Base-by-base conservation (phyloP, 2,113 vertebrate genomes). In the Chloropsis hardwickii region DNA sequence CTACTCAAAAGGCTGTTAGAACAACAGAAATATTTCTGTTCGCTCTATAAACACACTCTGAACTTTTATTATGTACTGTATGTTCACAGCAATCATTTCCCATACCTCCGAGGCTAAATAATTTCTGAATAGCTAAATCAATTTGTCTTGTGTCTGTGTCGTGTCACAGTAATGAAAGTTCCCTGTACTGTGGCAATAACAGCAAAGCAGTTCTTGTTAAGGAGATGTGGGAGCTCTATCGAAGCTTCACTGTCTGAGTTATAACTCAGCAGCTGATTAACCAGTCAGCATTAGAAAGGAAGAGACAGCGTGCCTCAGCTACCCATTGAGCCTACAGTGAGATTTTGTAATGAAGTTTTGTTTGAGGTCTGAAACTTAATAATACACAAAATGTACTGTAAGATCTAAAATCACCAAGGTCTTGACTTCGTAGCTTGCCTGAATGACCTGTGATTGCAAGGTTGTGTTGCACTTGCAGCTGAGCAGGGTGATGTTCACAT, bases 391-490 rank as follows among this genome's bases (percentile, higher is more conserved):
- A 94, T 90, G 80, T 95, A 93, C 92, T 88, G 88, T 50, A 94
- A 95, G 76, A 92, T 94, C 90, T 74, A 81, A 95, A 95, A 96
- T 93, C 90, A 95, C 90, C 92, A 96, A 83, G 93, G 95, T 94
- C 93, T 76, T 61, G 76, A 23, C 90, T 94, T 72, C 5, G 53
- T 93, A 94, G 84, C 72, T 88, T 97, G 92, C 86, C 76, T 93
- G 50, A 90, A 16, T 83, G 96, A 96, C 96, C 95, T 66, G 95
- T 88, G 95, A 95, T 97, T 96, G 80, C 95, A 84, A 93, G 93
- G 92, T 96, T 94, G 90, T 92, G 74, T 93, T 93, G 84, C 93
- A 72, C 88, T 97, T 94, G 72, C 61, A 96, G 81, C 88, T 18
- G 51, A 93, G 83, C 90, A 22, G 89, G 53, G 80, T 57, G 90